Base-by-base conservation (phyloP, 2,888 invertebrate genomes). In the Escarpia spicata region DNA sequence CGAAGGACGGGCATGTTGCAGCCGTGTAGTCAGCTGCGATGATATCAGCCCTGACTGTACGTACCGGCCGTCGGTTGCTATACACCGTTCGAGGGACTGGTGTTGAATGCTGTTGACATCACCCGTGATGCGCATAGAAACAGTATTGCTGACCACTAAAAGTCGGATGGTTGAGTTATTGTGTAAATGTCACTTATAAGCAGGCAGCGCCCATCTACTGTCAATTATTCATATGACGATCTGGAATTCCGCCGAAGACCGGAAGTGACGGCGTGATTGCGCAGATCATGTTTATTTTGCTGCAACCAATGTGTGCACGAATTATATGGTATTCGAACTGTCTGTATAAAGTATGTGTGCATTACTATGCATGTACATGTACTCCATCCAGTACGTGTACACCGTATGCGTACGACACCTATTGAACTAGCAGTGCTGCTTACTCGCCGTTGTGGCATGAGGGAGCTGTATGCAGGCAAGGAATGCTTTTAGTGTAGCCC, bases 261-360 rank as follows among this genome's bases (percentile, higher is more conserved):
- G n/a, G 75, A 75, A 75, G 75, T 75, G 75, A 75, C n/a, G 26
- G 75, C n/a, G 75, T 75, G 75, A 75, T 75, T 75, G 75, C 75
- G 26, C 19, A 3, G 75, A 75, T 75, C 75, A 75, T 15, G n/a
- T 75, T 75, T n/a, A 75, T 75, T 19, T 75, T 75, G 26, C 26
- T 26, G 75, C 26, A 75, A 75, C 26, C 75, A 75, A 75, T 26
- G 26, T 75, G 75, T 75, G 75, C 52, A 52, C 52, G 52, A 52
- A 52, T 52, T 52, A 52, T 1, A 12, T 52, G 75, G 75, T 75
- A n/a, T 75, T n/a, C 75, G n/a, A 75, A 75, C 75, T 75, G 75
- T 19, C 26, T 75, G 75, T 75, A 75, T 26, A 75, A 75, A 75
- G 6, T 26, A 52, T 52, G 52, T 52, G 3, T 12, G 12, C 9